Evolutionary conservation across 2,797 vertebrate genomes (phyloP), one percentile per base, ranked within the genome.

Genomic region (Anisognathus igniventris): DNA sequence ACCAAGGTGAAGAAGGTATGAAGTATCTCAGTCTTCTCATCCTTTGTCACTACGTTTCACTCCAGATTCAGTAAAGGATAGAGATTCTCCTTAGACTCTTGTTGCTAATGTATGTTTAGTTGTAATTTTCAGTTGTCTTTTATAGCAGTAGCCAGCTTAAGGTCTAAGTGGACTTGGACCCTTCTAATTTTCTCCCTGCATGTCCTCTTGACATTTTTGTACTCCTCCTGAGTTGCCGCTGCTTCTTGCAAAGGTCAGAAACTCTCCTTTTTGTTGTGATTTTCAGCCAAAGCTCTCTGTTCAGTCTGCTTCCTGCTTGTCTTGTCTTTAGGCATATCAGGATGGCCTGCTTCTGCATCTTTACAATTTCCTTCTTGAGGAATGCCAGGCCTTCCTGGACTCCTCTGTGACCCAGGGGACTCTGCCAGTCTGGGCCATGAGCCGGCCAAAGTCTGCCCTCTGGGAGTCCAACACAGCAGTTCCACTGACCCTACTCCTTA

Each of bases 1-100:
- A 60, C n/a, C 0, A 2, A 76, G n/a, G 33, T 1, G 18, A 57
- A 72, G 37, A 16, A 9, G 14, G 3, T 8, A 3, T 35, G 23
- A 39, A 31, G 16, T 18, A 37, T 6, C 12, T 64, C 24, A 58
- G 22, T 30, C 28, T 57, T 62, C 33, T 76, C 40, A 40, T 45
- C 50, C 25, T 86, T 77, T 60, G 14, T 64, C 50, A 27, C 27
- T 66, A 2, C 0, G 0, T 51, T 91, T 42, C 15, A 5, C 27
- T 31, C 7, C 10, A 15, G 15, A 37, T 45, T 7, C 10, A 23
- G 10, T 39, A 57, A 61, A 79, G 33, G 16, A 17, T 17, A 5
- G 37, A 85, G 20, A 25, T 48, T 57, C 14, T 67, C 13, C 47
- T 66, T 47, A 53, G 21, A 14, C 3, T 22, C 39, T 31, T 50